These are phyloP conservation scores for Chloroclystis v-ata DNA, from an alignment of 2,888 invertebrate genomes.

Conservation along the genomic window DNA sequence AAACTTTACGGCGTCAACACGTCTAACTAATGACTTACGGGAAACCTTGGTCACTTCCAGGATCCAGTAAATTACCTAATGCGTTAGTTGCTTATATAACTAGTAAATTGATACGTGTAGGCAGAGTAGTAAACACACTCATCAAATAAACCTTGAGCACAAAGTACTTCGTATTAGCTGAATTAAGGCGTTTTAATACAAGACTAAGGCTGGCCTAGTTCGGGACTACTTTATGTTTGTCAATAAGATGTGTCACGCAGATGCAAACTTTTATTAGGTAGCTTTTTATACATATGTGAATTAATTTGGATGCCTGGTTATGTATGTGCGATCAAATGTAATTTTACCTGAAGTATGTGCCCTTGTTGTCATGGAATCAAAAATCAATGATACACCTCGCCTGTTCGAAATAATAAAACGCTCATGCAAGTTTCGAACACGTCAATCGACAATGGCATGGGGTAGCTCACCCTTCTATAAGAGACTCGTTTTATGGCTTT, in stretches of 20 bases:
- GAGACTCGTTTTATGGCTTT: conserved; percentile 76
- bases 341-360: conserved; percentile 7
- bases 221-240: conserved; percentile 2
- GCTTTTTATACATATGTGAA: too few relatives aligned
- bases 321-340: background rate
- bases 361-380: conserved; percentile 36
- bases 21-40: conserved; percentile 22
- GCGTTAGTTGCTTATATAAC: conserved; percentile 6
- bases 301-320: too few relatives aligned
- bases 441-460: conserved; percentile 55
- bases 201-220: conserved; percentile 12
- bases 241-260: conserved; percentile 1
- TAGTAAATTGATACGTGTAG: conserved; percentile 6
- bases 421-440: conserved; percentile 63
- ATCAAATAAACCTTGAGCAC: conserved; percentile 15
- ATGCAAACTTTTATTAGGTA: background rate
- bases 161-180: conserved; percentile 1
- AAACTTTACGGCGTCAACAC: conserved; percentile 38
- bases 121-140: conserved; percentile 5
- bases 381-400: conserved; percentile 60
- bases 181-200: conserved; percentile 13
- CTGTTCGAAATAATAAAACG: conserved; percentile 65
- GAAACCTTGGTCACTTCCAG: conserved; percentile 30
- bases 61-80: conserved; percentile 22
- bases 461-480: conserved; percentile 70